These are phyloP conservation scores for Equus quagga DNA, from an alignment of 2,113 vertebrate species.

Conservation along the genomic window DNA sequence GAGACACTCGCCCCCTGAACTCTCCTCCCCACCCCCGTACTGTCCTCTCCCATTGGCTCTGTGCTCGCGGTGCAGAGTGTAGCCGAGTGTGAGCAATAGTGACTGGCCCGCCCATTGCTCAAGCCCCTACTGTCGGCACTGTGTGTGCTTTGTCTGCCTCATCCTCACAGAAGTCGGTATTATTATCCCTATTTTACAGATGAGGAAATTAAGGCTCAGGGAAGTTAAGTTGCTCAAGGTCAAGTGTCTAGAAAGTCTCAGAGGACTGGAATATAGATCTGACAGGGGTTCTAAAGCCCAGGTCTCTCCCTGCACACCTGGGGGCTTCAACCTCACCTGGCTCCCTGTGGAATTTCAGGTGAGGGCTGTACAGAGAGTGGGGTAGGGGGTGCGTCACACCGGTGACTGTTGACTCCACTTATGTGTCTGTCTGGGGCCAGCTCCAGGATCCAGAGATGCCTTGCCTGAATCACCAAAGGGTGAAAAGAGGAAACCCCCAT, in stretches of 20 bases:
- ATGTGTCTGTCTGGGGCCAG: neutral
- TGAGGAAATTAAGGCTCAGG: neutral
- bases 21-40: no score
- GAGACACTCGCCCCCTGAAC: neutral
- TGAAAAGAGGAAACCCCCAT: neutral
- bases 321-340: neutral
- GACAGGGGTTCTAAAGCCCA: neutral
- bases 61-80: neutral
- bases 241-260: neutral
- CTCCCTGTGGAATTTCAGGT: neutral
- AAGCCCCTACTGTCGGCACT: neutral
- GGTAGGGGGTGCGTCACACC: rapidly evolving
- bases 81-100: rapidly evolving
- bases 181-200: neutral
- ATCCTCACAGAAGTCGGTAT: neutral
- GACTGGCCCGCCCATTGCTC: neutral
- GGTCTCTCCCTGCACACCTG: neutral
- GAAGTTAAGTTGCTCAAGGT: neutral
- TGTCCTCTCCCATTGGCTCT: neutral
- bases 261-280: neutral
- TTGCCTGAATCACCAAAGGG: neutral
- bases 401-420: neutral
- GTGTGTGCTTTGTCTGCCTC: neutral
- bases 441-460: neutral
- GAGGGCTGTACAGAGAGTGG: neutral